A percentile compares a stretch with the other conserved stretches of the same genome.
phyloP scores from a whole-genome alignment of 2,797 vertebrate genomes.

The Enteromius radiatus region DNA sequence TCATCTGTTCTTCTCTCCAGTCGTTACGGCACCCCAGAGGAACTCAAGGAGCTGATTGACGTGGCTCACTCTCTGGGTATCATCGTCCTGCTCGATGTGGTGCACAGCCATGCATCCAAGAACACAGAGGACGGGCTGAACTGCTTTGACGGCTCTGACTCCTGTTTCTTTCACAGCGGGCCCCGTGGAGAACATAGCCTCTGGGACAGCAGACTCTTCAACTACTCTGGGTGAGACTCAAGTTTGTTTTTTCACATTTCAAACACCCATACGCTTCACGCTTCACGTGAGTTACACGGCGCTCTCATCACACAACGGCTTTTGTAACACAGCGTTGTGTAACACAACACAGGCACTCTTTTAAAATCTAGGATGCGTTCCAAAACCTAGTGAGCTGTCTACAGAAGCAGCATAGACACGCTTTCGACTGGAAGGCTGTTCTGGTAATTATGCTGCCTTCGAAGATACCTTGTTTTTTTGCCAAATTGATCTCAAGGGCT shows the following conservation, averaged over 20 bases:
- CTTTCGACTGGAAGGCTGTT: neutral
- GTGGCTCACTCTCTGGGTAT: slow-evolving; percentile 94
- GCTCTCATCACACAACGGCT: neutral
- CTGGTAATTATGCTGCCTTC: neutral
- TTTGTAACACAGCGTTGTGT: neutral
- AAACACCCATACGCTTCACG: neutral
- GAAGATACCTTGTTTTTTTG: neutral
- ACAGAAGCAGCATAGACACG: neutral
- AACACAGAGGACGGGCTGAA: slow-evolving; percentile 96
- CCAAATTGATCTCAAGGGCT: neutral
- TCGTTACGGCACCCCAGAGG: slow-evolving; percentile 93
- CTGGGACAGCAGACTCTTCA: slow-evolving; percentile 95
- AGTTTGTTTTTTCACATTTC: slow-evolving; percentile 17
- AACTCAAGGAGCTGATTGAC: slow-evolving; percentile 93
- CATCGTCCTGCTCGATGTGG: slow-evolving; percentile 89
- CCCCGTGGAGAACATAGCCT: slow-evolving; percentile 84
- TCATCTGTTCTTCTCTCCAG: slow-evolving; percentile 67
- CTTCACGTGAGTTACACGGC: neutral
- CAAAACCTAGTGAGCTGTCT: neutral
- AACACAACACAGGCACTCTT: neutral
- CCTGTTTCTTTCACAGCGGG: slow-evolving; percentile 93
- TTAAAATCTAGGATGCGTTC: neutral
- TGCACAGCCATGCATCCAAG: slow-evolving; percentile 95
- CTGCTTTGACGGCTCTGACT: slow-evolving; percentile 90
- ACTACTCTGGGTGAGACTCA: slow-evolving; percentile 86